Evolutionary conservation across 2,888 invertebrate genomes (phyloP), one percentile per base, ranked within the genome.

Genomic region (Halocaridina rubra): DNA sequence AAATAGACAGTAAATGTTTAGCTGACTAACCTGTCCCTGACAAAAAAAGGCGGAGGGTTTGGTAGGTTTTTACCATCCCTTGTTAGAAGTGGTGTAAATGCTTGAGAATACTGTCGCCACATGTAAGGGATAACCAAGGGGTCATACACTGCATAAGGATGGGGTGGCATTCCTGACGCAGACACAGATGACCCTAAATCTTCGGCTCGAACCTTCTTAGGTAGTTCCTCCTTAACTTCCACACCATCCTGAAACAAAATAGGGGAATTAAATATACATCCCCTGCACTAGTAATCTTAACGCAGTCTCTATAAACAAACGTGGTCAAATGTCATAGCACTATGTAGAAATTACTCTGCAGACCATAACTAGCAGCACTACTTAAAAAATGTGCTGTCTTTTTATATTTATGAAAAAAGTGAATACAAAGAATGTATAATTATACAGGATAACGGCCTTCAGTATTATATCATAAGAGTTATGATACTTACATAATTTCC

Each of bases 61-160:
- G 86, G 86, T 10, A 86, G 61, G n/a, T 80, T 24, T 39, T 82
- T 86, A 61, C 86, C 86, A 39, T 86, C 86, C 57, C 80, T 74
- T 0, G 86, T 86, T 27, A 86, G 33, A 8, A 86, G 76, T 4
- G 86, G 82, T 5, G 82, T 75, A 16, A 71, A 80, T 13, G 86
- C 72, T 82, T 82, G 82, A 8, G 82, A 71, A 27, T 57, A 84
- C 33, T 30, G 22, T 27, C 84, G 64, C 79, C 72, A 72, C 84
- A 79, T 75, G 29, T 84, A 84, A 3, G 78, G 19, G 22, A 67
- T 24, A 16, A 67, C 16, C 27, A 29, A 2, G 24, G 67, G n/a
- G 22, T 67, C 67, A 5, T 67, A 67, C 22, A 72, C 67, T 46
- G 16, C 53, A 72, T 22, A 53, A 53, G 53, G 59, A 61, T 3